Base-by-base conservation (phyloP, 2,888 invertebrate genomes). In the Ophion slaviceki region DNA sequence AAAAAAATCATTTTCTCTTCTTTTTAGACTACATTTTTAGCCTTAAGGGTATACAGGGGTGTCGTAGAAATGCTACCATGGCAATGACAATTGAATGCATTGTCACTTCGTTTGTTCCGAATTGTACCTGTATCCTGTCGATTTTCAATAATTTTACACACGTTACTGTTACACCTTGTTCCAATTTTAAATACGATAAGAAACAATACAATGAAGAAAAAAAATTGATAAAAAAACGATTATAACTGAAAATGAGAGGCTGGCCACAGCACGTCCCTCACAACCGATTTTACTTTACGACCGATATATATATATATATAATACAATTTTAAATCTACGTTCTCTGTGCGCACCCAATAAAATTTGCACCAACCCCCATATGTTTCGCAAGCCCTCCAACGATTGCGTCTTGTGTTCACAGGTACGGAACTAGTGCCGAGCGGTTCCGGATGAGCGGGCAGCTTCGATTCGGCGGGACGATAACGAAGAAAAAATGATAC, bases 391-490 rank as follows among this genome's bases (percentile, higher is more conserved):
- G n/a, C 14, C n/a, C 67, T 72, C 20, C 14, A 32, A 59, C 45
- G 24, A 28, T 70, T 78, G 66, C 79, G 17, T 71, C 85, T 67
- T 86, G 47, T 86, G 88, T 92, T 92, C 17, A 36, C 90, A 92
- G 92, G 92, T 84, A 92, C 92, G 74, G 92, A 91, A 88, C 86
- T 92, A 84, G 91, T 92, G 74, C 91, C 91, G 74, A 92, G 92
- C 87, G 91, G 92, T 90, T 91, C 90, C 87, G 90, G 82, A 57
- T 80, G 83, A 85, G 53, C n/a, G 20, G n/a, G 17, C 28, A 81
- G 10, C 20, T 28, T 11, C 59, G 32, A 68, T 74, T 62, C 8
- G 14, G 66, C 47, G n/a, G 24, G 45, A 57, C 28, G 68, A 86
- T 72, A 28, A 77, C 66, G 14, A 79, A 45, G 32, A 67, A 76